Evolutionary conservation across 1,140 invertebrate species (phyloP).

Genomic region (Phocides pigmalion): DNA sequence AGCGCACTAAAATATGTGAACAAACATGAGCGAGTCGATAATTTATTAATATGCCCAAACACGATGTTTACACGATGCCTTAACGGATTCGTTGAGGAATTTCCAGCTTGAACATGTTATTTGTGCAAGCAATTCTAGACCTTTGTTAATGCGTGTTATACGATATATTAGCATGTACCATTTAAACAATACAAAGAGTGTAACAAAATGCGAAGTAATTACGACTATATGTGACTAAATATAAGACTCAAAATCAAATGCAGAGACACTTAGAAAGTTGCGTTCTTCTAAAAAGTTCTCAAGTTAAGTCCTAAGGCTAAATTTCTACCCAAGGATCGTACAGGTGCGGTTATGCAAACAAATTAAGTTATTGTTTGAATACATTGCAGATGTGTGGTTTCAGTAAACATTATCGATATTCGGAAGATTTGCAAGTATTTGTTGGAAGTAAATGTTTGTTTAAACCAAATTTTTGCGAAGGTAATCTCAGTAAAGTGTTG

Average conservation of each 20-base stretch:
- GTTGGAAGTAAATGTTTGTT: background rate
- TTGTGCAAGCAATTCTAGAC: constrained; percentile 30
- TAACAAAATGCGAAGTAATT: background rate
- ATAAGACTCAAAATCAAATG: background rate
- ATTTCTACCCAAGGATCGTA: background rate
- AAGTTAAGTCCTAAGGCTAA: constrained; percentile 1
- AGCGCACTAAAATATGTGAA: constrained; percentile 61
- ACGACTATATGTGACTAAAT: background rate
- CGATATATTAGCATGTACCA: constrained; percentile 25
- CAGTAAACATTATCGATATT: constrained; percentile 17
- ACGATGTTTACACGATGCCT: constrained; percentile 49
- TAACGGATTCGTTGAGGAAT: constrained; percentile 42
- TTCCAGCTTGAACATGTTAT: constrained; percentile 33
- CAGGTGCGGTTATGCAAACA: constrained; percentile 18
- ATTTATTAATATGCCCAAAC: constrained; percentile 70
- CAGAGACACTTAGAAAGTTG: constrained; percentile 9
- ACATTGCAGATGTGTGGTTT: background rate
- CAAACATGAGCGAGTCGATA: constrained; percentile 56
- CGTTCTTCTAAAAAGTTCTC: background rate
- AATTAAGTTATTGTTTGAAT: constrained; percentile 16
- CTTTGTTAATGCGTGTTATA: constrained; percentile 27
- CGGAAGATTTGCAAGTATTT: constrained; percentile 21
- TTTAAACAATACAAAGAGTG: constrained; percentile 16
- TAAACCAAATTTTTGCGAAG: constrained; percentile 8
- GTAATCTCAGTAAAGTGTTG: background rate